Evolutionary conservation across 2,113 vertebrate species (phyloP), one percentile per base, ranked within the genome.

Genomic region (Cavia porcellus): DNA sequence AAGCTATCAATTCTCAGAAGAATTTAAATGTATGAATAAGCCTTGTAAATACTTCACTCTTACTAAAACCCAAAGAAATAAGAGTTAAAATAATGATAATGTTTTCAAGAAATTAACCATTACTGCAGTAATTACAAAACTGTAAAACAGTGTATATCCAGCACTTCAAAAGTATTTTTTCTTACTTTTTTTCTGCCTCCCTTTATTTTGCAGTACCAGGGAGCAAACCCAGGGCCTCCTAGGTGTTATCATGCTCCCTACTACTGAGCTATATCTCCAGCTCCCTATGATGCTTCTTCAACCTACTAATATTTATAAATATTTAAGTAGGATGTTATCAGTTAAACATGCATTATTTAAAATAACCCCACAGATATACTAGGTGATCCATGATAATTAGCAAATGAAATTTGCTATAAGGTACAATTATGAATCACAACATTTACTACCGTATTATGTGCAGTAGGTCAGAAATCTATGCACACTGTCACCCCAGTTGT

Each of bases 331-430:
- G 13, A 14, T 94, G 81, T 84, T 19, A 45, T 3, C 2, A 87
- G 24, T 79, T 15, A 59, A 90, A 79, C 30, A 57, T 84, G 9
- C 9, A 24, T 68, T 87, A 85, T 90, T 32, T 70, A 45, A 89
- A 74, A 61, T 82, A 93, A 79, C 89, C 75, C 0, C 68, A 2
- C 95, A 93, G 38, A 84, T 87, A 75, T 72, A 50, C 80, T 82
- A 77, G 93, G 86, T 84, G 7, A 59, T 20, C 3, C 38, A n/a
- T 3, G 72, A 80, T n/a, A 86, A 55, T 79, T 86, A 82, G 7
- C 47, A 89, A 70, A 38, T 81, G 82, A 77, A 38, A 17, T 85
- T 1, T 50, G 52, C 28, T 94, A 9, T 88, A 88, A 93, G 28
- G 30, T n/a, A 13, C 6, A 81, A 82, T 72, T 14, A 14, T 86